Base-by-base conservation (phyloP, 2,113 vertebrate species). In the Atherinomorus stipes region DNA sequence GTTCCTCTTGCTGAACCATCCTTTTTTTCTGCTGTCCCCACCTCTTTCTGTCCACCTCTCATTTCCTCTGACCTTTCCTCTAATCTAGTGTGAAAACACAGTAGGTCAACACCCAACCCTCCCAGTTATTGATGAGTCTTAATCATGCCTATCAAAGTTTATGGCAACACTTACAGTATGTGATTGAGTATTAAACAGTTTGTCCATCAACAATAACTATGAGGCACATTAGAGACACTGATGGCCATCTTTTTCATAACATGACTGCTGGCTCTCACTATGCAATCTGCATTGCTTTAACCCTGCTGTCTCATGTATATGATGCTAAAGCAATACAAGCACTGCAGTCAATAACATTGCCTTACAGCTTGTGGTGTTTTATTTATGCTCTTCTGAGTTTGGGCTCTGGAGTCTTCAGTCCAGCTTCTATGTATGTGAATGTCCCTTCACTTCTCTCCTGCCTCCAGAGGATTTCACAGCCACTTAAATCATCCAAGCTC, bases 11-110 rank as follows among this genome's bases (percentile, higher is more conserved):
- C 49, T 58, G 25, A 53, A 38, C 45, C 44, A 7, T 34, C 3
- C 9, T 64, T 52, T 60, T 37, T 42, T 21, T 11, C 11, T 25
- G 8, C 6, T 11, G 15, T 13, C n/a, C 23, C 37, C 40, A 3
- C 60, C 34, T 34, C 31, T n/a, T 7, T 50, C 44, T 25, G 19
- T 49, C n/a, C 53, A 18, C 53, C 40, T 21, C 63, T 77, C 53
- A 54, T 70, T 80, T 71, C 49, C 56, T 25, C 34, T 89, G 91
- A 92, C 90, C 90, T 93, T 94, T 91, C 13, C 66, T 85, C 71
- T 89, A 92, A 91, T 92, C 53, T 59, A 74, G 81, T 51, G 28
- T 89, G 76, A 81, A 74, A 80, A 84, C 64, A 51, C 60, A 52
- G 60, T 64, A 66, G 73, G 65, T 57, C 26, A 65, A 70, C 79